Evolutionary conservation across 2,888 invertebrate genomes (phyloP).

Genomic region (Xanthorhoe designata): DNA sequence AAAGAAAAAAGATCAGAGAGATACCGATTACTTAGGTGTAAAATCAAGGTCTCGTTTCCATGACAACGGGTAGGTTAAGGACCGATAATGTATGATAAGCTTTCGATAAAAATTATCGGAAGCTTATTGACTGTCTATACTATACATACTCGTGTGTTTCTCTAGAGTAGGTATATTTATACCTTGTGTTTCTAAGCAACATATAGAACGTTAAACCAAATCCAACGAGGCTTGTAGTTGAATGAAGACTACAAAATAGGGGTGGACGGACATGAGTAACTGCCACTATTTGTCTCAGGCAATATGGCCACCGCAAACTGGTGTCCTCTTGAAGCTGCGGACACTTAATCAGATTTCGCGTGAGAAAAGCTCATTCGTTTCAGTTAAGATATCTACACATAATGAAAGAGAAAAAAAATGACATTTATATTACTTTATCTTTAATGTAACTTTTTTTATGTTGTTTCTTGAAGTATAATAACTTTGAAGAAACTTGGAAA

Average conservation of each 20-base stretch:
- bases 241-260: constrained; percentile 35
- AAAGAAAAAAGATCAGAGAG: no score
- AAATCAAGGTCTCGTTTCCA: constrained; percentile 11
- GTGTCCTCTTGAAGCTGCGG: constrained; percentile 45
- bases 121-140: constrained; percentile 7
- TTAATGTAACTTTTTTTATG: constrained; percentile 13
- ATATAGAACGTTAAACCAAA: neutral
- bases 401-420: constrained; percentile 41
- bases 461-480: constrained; percentile 16
- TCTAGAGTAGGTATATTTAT: neutral
- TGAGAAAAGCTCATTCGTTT: constrained; percentile 46
- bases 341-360: constrained; percentile 50
- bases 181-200: neutral
- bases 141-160: neutral
- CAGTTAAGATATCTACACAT: constrained; percentile 41
- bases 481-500: constrained; percentile 15
- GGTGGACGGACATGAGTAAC: constrained; percentile 43
- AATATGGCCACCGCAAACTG: constrained; percentile 47
- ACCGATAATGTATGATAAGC: constrained; percentile 9
- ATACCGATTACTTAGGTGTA: neutral
- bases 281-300: constrained; percentile 46
- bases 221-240: constrained; percentile 17
- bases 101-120: constrained; percentile 7
- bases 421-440: constrained; percentile 34
- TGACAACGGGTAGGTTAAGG: constrained; percentile 12